phyloP scores from a whole-genome alignment of 1,140 invertebrate genomes.

The Tenebrio molitor region DNA sequence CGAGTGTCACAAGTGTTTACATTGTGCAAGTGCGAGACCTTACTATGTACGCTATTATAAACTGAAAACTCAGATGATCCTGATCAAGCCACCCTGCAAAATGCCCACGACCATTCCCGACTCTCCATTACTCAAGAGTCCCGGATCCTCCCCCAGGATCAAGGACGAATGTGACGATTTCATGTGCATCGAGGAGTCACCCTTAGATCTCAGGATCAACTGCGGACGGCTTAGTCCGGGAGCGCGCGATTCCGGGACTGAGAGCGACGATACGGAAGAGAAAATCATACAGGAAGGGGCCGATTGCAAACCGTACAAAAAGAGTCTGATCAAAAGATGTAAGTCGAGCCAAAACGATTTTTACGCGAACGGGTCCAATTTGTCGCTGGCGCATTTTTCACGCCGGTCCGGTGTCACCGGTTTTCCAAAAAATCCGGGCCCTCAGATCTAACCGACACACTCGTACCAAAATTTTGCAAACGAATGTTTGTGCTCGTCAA shows the following conservation, averaged over 20 bases:
- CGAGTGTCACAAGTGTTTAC: conserved; percentile 43
- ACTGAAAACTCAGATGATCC: conserved; percentile 50
- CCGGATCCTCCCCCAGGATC: conserved; percentile 47
- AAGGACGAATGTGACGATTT: conserved; percentile 65
- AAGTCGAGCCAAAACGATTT: conserved; percentile 73
- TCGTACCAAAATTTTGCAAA: no score
- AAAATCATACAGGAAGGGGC: conserved; percentile 64
- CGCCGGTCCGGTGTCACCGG: no score
- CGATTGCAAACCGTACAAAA: conserved; percentile 86
- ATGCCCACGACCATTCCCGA: conserved; percentile 48
- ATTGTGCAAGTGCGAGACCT: conserved; percentile 20
- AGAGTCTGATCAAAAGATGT: conserved; percentile 91
- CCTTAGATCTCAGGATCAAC: conserved; percentile 73
- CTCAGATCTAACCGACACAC: no score
- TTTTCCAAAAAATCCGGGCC: no score
- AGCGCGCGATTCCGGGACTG: conserved; percentile 61
- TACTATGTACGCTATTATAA: conserved; percentile 43
- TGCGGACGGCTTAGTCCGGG: conserved; percentile 63
- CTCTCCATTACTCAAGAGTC: not conserved
- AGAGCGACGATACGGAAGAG: conserved; percentile 61
- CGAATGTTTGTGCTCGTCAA: no score
- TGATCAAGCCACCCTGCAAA: conserved; percentile 51
- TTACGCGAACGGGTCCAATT: no score
- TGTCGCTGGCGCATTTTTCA: no score
- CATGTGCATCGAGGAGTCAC: conserved; percentile 69